Evolutionary conservation across 1,140 invertebrate genomes (phyloP).

Genomic region (Ceratitis capitata): DNA sequence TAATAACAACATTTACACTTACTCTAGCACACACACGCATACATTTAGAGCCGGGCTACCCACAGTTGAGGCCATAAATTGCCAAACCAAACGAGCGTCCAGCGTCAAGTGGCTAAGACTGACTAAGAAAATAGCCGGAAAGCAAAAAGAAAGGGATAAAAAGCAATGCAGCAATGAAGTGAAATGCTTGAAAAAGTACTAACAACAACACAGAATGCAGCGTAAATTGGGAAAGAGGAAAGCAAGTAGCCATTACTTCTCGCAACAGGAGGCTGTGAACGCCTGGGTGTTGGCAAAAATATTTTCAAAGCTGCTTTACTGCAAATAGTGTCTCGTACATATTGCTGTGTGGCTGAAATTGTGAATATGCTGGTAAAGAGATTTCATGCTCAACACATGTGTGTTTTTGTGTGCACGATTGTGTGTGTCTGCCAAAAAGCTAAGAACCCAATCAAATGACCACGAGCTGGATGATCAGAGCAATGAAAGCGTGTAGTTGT

Average conservation of each 20-base stretch:
- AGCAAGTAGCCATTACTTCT: not conserved
- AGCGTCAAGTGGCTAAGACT: conserved; percentile 17
- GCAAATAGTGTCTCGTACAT: too few species aligned
- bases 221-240: not conserved
- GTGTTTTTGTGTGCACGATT: not conserved
- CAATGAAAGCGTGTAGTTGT: not conserved
- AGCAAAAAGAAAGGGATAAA: not conserved
- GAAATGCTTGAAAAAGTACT: not conserved
- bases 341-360: not conserved
- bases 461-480: conserved; percentile 10
- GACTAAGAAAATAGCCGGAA: not conserved
- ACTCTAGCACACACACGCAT: not conserved
- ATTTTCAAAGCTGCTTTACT: conserved; percentile 29
- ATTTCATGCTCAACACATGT: not conserved
- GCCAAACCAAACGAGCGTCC: conserved; percentile 30
- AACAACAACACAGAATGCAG: not conserved
- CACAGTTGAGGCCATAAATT: conserved; percentile 35
- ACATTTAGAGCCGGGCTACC: not conserved
- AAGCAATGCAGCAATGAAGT: conserved; percentile 10
- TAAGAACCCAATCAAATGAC: not conserved
- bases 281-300: conserved; percentile 6
- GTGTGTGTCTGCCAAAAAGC: conserved; percentile 6
- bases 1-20: not conserved
- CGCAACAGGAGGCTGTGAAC: not conserved
- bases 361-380: not conserved